phyloP scores from a whole-genome alignment of 2,888 invertebrate genomes.

The Cantharis rustica region DNA sequence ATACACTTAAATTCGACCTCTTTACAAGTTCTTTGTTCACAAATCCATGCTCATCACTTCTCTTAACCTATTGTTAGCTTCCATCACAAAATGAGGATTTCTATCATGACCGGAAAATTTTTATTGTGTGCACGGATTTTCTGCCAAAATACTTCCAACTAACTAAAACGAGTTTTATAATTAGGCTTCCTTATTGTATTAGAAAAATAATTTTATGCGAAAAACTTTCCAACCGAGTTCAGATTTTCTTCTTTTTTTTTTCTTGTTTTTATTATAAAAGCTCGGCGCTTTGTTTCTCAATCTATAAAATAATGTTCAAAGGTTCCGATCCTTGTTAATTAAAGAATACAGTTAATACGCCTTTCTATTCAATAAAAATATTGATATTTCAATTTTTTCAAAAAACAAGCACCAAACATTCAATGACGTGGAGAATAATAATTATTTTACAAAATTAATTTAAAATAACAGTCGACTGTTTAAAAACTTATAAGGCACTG shows the following conservation, averaged over 20 bases:
- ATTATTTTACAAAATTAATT: no score
- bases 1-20: constrained; percentile 20
- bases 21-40: constrained; percentile 24
- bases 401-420: no score
- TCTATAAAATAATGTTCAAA: not conserved
- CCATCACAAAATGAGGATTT: constrained; percentile 16
- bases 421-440: no score
- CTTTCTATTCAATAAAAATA: not conserved
- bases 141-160: constrained; percentile 12
- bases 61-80: constrained; percentile 17
- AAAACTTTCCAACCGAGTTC: not conserved
- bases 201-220: not conserved
- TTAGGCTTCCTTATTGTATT: constrained; percentile 1
- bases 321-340: no score
- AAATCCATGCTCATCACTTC: constrained; percentile 19
- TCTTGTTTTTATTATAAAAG: not conserved
- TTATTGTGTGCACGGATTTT: constrained; percentile 16
- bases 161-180: constrained; percentile 6
- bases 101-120: constrained; percentile 13
- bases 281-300: not conserved
- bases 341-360: not conserved
- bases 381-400: no score
- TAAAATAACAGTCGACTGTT: no score
- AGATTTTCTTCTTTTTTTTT: not conserved
- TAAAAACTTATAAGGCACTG: no score